Evolutionary conservation across 2,797 vertebrate genomes (phyloP).

Genomic region (Heliangelus exortis): DNA sequence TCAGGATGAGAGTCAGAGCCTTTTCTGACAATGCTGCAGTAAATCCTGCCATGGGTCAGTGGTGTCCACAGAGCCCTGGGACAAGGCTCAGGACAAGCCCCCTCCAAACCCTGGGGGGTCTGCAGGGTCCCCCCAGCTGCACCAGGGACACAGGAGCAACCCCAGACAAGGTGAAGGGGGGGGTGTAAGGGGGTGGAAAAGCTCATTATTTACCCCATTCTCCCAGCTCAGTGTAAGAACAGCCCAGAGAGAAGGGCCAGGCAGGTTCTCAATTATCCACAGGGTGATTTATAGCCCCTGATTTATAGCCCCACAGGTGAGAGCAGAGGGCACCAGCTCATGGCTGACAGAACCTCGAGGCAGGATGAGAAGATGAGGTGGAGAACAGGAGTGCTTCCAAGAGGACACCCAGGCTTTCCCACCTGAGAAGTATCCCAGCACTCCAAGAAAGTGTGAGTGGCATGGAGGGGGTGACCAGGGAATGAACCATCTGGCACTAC

Average conservation of each 20-base stretch:
- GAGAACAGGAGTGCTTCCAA: not conserved
- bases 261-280: not conserved
- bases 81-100: not conserved
- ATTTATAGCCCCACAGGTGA: not conserved
- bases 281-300: not conserved
- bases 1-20: not conserved
- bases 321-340: not conserved
- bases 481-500: not conserved
- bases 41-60: fast-evolving
- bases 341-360: not conserved
- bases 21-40: not conserved
- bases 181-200: too few relatives aligned
- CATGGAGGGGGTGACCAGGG: fast-evolving
- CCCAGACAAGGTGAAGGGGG: not conserved
- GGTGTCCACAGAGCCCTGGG: not conserved
- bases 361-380: not conserved
- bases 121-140: fast-evolving
- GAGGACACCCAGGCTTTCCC: not conserved
- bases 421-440: not conserved
- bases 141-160: not conserved
- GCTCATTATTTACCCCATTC: not conserved
- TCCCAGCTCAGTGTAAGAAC: not conserved
- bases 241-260: not conserved
- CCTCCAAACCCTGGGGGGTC: not conserved
- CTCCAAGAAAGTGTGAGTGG: not conserved